Conservation (phyloP, 2,888 invertebrate genomes). For the Lasioglossum figueresi region DNA sequence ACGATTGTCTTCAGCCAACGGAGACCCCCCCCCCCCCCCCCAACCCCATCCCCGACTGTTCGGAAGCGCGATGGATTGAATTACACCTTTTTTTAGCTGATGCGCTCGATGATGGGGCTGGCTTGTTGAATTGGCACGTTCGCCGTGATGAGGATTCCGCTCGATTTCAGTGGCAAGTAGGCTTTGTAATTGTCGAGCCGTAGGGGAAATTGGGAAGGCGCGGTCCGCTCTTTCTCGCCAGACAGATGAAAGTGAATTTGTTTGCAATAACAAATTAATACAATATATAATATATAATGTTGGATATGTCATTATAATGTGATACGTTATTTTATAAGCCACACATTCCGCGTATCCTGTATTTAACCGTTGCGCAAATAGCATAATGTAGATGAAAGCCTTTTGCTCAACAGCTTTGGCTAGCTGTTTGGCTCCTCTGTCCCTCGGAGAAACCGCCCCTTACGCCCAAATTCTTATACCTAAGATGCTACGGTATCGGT, state of each 20-base stretch:
- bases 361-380: too few species aligned
- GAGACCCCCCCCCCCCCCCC: neutral
- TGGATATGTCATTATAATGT: too few species aligned
- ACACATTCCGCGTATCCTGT: too few species aligned
- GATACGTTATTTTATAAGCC: too few species aligned
- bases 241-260: neutral
- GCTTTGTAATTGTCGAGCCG: neutral
- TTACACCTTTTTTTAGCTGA: slow-evolving; percentile 11
- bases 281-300: too few species aligned
- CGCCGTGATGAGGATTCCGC: neutral
- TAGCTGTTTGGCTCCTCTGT: too few species aligned
- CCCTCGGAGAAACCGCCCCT: too few species aligned
- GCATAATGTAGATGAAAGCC: too few species aligned
- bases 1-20: slow-evolving; percentile 21
- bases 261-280: too few species aligned
- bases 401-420: too few species aligned
- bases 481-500: too few species aligned
- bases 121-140: neutral
- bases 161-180: neutral
- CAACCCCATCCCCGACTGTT: neutral
- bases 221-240: neutral
- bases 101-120: neutral
- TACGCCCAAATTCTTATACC: too few species aligned
- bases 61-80: neutral
- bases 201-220: neutral